A percentile compares a stretch with the other conserved stretches of the same genome.
Evolutionary conservation across 2,113 vertebrate genomes (phyloP).

Genomic region (Notarius quadriscutis): DNA sequence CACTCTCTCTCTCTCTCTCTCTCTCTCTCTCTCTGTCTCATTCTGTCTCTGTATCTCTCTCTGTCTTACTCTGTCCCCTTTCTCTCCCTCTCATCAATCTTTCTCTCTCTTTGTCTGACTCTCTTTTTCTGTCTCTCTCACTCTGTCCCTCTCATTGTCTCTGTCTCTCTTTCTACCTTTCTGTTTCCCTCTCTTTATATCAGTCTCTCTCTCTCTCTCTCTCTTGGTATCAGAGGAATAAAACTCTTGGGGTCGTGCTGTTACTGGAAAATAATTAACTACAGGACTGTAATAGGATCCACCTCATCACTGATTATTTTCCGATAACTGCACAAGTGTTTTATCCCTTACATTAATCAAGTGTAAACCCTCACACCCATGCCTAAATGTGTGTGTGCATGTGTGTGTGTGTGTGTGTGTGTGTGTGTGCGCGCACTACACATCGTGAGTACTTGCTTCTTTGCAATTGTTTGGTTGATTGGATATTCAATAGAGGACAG

Average conservation of each 20-base stretch:
- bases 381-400: not conserved
- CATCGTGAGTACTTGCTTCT: slow-evolving; percentile 37
- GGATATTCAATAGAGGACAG: slow-evolving; percentile 22
- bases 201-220: not conserved
- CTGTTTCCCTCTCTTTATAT: not conserved
- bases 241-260: not conserved
- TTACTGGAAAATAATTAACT: not conserved
- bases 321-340: not conserved
- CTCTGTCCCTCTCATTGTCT: not conserved
- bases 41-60: not conserved
- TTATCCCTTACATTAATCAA: not conserved
- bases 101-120: not conserved
- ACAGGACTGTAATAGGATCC: not conserved
- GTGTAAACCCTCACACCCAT: not conserved
- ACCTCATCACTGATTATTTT: not conserved
- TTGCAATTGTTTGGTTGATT: slow-evolving; percentile 40
- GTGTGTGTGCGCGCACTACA: slow-evolving; percentile 16
- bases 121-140: not conserved
- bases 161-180: not conserved
- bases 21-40: not conserved
- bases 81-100: not conserved
- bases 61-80: not conserved
- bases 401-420: slow-evolving; percentile 28
- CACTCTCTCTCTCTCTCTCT: not conserved
- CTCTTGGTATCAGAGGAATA: not conserved